Evolutionary conservation across 2,113 vertebrate genomes (phyloP).

Genomic region (Ptychochromis oligacanthus): DNA sequence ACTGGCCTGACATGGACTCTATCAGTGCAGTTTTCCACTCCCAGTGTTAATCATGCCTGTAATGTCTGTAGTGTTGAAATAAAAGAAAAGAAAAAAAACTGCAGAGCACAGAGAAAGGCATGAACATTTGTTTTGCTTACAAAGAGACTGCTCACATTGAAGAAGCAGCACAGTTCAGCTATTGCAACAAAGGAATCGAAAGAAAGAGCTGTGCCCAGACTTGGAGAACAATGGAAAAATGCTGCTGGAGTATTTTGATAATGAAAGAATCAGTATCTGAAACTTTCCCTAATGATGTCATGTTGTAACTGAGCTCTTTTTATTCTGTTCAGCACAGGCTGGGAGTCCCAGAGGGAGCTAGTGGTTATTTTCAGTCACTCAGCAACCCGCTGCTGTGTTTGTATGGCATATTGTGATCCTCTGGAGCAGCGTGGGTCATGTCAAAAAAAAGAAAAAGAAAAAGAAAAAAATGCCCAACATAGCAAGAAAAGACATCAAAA

Average conservation of each 20-base stretch:
- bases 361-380: slow-evolving; percentile 14
- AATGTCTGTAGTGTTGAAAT: neutral
- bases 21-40: neutral
- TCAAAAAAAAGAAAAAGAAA: too few species aligned
- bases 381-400: slow-evolving; percentile 7
- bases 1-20: neutral
- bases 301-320: slow-evolving; percentile 30
- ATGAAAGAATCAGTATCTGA: slow-evolving; percentile 32
- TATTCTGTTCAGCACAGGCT: slow-evolving; percentile 12
- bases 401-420: slow-evolving; percentile 15
- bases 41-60: neutral
- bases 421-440: neutral
- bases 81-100: neutral
- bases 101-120: neutral
- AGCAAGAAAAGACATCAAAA: neutral
- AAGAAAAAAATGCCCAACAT: neutral
- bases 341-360: neutral
- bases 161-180: neutral
- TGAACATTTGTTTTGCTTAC: neutral
- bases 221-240: slow-evolving; percentile 43
- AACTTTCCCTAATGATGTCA: slow-evolving; percentile 56
- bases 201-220: slow-evolving; percentile 20
- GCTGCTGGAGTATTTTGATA: slow-evolving; percentile 34
- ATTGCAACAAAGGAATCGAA: neutral
- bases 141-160: neutral